Conservation (phyloP, 2,113 vertebrate species). For the Pampusana beccarii region DNA sequence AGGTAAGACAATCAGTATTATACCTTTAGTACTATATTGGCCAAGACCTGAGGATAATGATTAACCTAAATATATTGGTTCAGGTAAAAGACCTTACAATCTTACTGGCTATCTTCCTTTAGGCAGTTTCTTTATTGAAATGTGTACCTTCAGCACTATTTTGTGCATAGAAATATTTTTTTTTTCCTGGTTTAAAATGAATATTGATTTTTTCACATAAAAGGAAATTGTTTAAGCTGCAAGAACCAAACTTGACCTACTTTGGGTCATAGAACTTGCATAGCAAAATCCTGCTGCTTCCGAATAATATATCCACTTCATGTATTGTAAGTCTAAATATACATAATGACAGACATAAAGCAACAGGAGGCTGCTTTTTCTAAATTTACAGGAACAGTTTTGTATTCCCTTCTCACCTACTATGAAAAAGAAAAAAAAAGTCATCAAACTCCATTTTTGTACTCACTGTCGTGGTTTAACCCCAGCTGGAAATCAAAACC, state of each 20-base stretch:
- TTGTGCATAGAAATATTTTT: not conserved
- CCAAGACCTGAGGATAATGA: not conserved
- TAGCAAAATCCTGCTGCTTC: not conserved
- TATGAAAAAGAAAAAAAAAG: not conserved
- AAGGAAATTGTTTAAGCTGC: not conserved
- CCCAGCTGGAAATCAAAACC: too few species aligned
- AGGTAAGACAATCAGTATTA: not conserved
- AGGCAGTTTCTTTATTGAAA: not conserved
- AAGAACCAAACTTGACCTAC: not conserved
- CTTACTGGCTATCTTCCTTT: not conserved
- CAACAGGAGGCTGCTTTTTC: not conserved
- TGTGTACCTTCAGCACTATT: not conserved
- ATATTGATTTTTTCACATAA: not conserved
- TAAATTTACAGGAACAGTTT: not conserved
- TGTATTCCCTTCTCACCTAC: not conserved
- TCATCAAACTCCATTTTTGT: not conserved
- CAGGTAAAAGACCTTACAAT: not conserved
- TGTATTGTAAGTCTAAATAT: not conserved
- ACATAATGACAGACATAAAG: not conserved
- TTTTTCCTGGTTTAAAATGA: not conserved
- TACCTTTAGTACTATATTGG: not conserved
- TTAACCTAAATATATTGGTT: not conserved
- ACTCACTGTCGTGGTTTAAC: not conserved
- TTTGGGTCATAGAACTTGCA: not conserved
- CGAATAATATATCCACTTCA: not conserved